Conservation (phyloP, 2,113 vertebrate species). For the Tragelaphus imberbis region DNA sequence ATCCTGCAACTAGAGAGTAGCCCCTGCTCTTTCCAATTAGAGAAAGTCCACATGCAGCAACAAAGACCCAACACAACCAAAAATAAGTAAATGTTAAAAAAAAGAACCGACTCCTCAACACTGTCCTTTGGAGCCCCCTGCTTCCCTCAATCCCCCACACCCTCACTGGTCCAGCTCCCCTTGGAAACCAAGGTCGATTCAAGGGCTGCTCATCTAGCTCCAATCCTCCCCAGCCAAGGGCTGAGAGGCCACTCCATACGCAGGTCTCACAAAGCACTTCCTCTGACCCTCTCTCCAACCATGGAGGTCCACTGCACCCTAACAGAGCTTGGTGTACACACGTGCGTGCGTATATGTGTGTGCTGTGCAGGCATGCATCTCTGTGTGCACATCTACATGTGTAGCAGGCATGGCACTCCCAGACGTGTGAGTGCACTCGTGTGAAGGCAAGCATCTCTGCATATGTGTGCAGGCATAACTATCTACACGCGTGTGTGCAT, state of each 20-base stretch:
- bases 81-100: background rate
- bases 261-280: background rate
- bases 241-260: background rate
- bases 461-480: background rate
- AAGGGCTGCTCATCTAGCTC: background rate
- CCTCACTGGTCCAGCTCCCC: background rate
- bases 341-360: fast-evolving
- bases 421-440: fast-evolving
- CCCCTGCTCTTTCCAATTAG: background rate
- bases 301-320: background rate
- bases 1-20: background rate
- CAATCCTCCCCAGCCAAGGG: background rate
- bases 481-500: background rate
- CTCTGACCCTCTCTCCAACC: background rate
- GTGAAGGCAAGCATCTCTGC: background rate
- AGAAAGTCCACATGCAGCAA: background rate
- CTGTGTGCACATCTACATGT: background rate
- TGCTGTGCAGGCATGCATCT: fast-evolving
- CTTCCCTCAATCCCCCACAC: background rate
- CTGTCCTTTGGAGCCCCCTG: background rate
- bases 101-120: background rate
- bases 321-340: background rate
- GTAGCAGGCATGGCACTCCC: background rate
- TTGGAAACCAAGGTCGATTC: background rate
- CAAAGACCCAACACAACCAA: background rate